These are phyloP conservation scores for Gortyna flavago DNA, from an alignment of 2,888 invertebrate species.

Conservation along the genomic window DNA sequence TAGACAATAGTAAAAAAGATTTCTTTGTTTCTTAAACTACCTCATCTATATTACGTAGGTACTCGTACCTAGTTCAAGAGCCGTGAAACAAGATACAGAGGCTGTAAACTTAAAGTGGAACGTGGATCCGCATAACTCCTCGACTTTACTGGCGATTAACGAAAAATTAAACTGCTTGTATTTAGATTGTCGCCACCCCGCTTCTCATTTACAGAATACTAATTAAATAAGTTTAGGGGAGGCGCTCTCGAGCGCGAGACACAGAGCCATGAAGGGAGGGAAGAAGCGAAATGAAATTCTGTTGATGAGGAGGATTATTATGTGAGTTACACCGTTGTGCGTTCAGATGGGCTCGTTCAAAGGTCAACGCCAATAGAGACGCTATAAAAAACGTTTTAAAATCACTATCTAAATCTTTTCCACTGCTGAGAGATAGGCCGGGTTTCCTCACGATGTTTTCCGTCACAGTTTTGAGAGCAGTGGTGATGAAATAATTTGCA, in stretches of 20 bases:
- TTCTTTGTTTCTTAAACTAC: background rate
- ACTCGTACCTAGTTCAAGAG: constrained; percentile 21
- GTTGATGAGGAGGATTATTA: constrained; percentile 1
- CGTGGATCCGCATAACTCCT: constrained; percentile 71
- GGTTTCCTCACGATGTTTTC: no score
- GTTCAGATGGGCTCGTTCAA: background rate
- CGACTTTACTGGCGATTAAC: constrained; percentile 71
- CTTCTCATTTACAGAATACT: constrained; percentile 75
- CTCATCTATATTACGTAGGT: constrained; percentile 8
- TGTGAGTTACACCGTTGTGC: background rate
- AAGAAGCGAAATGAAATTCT: background rate
- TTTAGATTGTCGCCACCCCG: constrained; percentile 71
- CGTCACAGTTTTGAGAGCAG: no score
- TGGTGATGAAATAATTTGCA: no score
- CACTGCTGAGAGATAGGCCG: no score
- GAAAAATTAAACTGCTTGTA: constrained; percentile 74
- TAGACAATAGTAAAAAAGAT: background rate
- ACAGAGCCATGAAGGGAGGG: constrained; percentile 34
- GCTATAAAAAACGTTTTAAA: no score
- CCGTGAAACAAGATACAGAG: constrained; percentile 46
- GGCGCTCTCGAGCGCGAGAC: constrained; percentile 26
- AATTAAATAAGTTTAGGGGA: constrained; percentile 76
- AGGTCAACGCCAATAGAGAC: background rate
- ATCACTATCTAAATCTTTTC: no score
- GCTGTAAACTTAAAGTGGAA: constrained; percentile 49